Evolutionary conservation across 2,888 invertebrate species (phyloP).

Genomic region (Lepidochitona cinerea): DNA sequence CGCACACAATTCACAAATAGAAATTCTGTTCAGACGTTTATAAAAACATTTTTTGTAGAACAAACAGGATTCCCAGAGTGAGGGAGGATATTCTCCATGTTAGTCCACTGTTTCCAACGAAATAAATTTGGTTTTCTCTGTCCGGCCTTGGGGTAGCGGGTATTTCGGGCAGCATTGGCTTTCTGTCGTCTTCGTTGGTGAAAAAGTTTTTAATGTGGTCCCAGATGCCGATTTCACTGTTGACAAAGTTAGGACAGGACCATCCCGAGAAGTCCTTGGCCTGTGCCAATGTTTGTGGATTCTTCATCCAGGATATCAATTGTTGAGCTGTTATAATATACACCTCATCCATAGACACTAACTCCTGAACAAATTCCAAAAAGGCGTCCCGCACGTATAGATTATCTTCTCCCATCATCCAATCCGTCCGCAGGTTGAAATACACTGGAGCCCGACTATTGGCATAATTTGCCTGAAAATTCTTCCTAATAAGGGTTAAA

Average conservation of each 20-base stretch:
- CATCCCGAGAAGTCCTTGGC: not conserved
- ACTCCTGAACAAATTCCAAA: conserved; percentile 14
- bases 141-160: not conserved
- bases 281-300: not conserved
- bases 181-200: not conserved
- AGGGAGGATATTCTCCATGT: too few relatives aligned
- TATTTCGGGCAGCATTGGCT: not conserved
- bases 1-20: too few relatives aligned
- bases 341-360: conserved; percentile 16
- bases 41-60: too few relatives aligned
- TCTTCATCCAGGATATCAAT: conserved; percentile 20
- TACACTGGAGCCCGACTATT: conserved; percentile 82
- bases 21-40: too few relatives aligned
- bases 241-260: not conserved
- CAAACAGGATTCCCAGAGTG: too few relatives aligned
- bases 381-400: conserved; percentile 11
- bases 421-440: conserved; percentile 83
- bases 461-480: conserved; percentile 81
- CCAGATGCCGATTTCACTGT: not conserved
- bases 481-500: conserved; percentile 76
- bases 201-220: not conserved
- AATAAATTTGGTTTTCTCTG: not conserved
- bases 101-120: not conserved
- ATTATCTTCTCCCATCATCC: conserved; percentile 75
- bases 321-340: conserved; percentile 18